Conservation (phyloP, 2,113 vertebrate species). For the crab-eating macaque (Macaca fascicularis) region DNA sequence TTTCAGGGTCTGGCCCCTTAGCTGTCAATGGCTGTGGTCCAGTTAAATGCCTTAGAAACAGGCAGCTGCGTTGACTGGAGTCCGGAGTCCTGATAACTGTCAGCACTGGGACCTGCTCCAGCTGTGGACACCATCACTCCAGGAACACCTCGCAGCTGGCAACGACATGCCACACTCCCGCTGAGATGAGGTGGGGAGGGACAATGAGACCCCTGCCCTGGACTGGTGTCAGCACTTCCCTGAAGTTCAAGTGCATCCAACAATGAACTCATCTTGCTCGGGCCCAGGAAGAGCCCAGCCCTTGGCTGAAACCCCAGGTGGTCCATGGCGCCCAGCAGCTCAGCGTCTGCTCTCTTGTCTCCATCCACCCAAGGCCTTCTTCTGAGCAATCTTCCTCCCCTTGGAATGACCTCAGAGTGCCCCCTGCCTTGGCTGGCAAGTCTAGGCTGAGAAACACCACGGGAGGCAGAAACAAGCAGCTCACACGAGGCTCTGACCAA, state of each 20-base stretch:
- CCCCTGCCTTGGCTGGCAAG: neutral
- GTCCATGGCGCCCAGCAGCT: neutral
- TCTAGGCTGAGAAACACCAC: neutral
- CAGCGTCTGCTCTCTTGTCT: neutral
- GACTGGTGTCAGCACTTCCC: neutral
- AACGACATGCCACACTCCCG: neutral
- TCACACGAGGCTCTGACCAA: neutral
- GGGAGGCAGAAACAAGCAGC: no score
- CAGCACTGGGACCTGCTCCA: fast-evolving
- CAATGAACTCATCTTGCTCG: neutral
- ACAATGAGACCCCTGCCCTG: neutral
- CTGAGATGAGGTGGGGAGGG: fast-evolving
- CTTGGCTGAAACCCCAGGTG: neutral
- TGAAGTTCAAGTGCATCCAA: neutral
- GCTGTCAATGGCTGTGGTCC: neutral
- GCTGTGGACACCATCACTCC: neutral
- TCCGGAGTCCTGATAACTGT: neutral
- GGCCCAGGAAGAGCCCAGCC: neutral
- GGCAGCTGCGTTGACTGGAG: neutral
- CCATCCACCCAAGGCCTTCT: neutral
- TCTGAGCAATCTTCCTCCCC: neutral
- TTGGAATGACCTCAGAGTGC: neutral
- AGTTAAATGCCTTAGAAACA: neutral
- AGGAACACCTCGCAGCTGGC: neutral
- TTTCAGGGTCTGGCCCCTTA: neutral